These are phyloP conservation scores for Salvator merianae DNA, from an alignment of 2,113 vertebrate species.

Conservation along the genomic window DNA sequence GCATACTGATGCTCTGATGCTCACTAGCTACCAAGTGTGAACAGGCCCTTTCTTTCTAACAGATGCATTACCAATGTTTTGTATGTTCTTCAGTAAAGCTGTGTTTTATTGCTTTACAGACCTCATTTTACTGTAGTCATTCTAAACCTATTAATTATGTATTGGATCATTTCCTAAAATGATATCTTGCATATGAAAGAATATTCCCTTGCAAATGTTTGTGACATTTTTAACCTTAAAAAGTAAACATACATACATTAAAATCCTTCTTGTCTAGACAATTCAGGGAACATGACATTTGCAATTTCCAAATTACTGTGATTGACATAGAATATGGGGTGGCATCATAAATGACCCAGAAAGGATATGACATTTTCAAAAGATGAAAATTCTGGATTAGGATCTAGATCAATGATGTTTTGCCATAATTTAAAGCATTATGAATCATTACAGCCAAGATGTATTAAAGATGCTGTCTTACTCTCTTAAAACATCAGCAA, in stretches of 20 bases:
- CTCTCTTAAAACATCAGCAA: not conserved
- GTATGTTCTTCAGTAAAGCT: not conserved
- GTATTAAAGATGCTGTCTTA: not conserved
- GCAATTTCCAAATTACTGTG: constrained; percentile 7
- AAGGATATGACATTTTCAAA: not conserved
- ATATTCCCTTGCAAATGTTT: not conserved
- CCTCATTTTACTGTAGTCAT: not conserved
- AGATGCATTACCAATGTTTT: not conserved
- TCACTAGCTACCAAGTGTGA: too few species aligned
- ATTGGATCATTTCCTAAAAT: not conserved
- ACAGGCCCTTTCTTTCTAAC: too few species aligned
- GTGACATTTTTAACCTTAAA: not conserved
- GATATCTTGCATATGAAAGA: not conserved
- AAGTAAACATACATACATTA: not conserved
- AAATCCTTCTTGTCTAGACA: not conserved
- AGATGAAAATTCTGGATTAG: not conserved
- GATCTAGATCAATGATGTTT: not conserved
- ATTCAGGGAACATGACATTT: constrained; percentile 8
- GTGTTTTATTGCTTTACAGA: not conserved
- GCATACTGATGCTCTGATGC: too few species aligned
- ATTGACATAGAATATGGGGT: not conserved
- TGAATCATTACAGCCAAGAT: not conserved
- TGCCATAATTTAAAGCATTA: not conserved
- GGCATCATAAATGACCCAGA: constrained; percentile 7
- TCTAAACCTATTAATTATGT: not conserved